Evolutionary conservation across 2,888 invertebrate genomes (phyloP).

Genomic region (Adelphocoris suturalis): DNA sequence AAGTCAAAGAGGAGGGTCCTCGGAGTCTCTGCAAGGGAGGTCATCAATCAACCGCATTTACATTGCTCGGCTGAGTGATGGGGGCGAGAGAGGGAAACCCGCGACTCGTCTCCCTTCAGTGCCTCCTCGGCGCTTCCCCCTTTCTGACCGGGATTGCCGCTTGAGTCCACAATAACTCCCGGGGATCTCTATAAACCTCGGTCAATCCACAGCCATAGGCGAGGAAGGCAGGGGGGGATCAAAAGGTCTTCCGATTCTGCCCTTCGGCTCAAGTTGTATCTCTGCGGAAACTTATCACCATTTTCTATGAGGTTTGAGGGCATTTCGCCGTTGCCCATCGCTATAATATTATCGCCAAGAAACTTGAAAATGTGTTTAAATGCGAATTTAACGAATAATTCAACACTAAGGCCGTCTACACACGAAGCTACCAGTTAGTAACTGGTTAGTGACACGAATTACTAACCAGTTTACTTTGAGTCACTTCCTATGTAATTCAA

Average conservation of each 20-base stretch:
- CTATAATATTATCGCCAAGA: too few species aligned
- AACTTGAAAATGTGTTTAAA: too few species aligned
- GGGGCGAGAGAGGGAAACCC: neutral
- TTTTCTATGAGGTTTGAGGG: neutral
- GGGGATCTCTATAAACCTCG: conserved; percentile 16
- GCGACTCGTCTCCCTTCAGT: neutral
- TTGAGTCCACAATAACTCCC: conserved; percentile 32
- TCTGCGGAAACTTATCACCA: neutral
- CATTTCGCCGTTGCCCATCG: neutral
- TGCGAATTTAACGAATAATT: too few species aligned
- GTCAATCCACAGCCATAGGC: conserved; percentile 2
- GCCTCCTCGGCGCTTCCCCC: neutral
- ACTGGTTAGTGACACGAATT: too few species aligned
- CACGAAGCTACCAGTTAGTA: too few species aligned
- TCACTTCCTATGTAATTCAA: too few species aligned
- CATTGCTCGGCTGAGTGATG: neutral
- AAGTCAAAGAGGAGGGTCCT: neutral
- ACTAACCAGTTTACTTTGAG: too few species aligned
- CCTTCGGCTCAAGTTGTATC: neutral
- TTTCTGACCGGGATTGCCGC: neutral
- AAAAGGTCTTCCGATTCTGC: conserved; percentile 14
- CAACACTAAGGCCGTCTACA: too few species aligned
- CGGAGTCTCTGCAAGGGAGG: neutral
- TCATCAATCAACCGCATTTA: conserved; percentile 34
- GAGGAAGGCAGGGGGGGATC: neutral